Base-by-base conservation (phyloP, 2,797 vertebrate genomes). In the Zenarchopterus dispar region DNA sequence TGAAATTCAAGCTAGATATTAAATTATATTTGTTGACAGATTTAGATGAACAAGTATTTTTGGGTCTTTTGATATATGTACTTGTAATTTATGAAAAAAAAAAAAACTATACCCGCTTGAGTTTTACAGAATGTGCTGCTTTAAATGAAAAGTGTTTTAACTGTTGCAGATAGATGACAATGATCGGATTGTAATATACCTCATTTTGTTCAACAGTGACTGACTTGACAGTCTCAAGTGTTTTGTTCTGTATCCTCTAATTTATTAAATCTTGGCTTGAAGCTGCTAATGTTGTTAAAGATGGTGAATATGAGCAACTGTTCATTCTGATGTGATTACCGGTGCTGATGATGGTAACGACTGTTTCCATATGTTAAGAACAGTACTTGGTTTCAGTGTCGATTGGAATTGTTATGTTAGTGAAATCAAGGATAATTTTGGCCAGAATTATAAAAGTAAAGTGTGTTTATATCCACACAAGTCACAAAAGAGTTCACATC, bases 111-210 rank as follows among this genome's bases (percentile, higher is more conserved):
- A 66, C 53, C 54, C 59, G 59, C 77, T 62, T 17, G 43, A 45
- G 57, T 85, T 88, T 85, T 75, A 59, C 28, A 75, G 78, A 84
- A 87, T 86, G 82, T 89, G 81, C 83, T 76, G 81, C 78, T 86
- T 81, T 43, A 75, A 82, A 82, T 77, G 58, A 59, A 73, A 85
- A 74, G 41, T 11, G 1, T 74, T 74, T 67, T 54, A 64, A 69
- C 31, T 70, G 54, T 84, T 71, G 72, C 72, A 65, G 62, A 62
- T 70, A 53, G 67, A 33, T 70, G 66, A 68, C 62, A 24, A 55
- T 77, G 66, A 80, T 56, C 8, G 70, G 62, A 67, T 65, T 88
- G 80, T 86, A 82, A 81, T 69, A 86, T 91, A 88, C 82, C 84
- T 90, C 82, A 81, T 78, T 82, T 81, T 77, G 51, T 79, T 70